Evolutionary conservation across 2,797 vertebrate genomes (phyloP).

Genomic region (Morelia viridis): DNA sequence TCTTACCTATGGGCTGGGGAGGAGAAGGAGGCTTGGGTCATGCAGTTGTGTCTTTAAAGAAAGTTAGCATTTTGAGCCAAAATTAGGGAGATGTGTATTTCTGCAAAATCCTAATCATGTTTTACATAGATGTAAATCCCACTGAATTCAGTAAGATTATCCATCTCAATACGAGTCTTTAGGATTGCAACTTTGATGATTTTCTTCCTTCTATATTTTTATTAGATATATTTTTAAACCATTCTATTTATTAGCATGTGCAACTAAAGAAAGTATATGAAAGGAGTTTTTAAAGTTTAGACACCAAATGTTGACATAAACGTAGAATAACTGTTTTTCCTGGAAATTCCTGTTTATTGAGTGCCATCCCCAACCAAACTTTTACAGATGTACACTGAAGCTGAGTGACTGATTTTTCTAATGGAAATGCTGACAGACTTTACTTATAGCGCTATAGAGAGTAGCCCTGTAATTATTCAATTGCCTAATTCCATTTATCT

Average conservation of each 20-base stretch:
- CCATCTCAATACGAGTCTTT: neutral
- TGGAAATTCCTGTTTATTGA: conserved; percentile 7
- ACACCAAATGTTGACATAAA: neutral
- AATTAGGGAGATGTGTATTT: neutral
- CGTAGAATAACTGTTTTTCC: rapidly evolving
- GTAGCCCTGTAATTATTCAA: conserved; percentile 40
- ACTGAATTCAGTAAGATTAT: neutral
- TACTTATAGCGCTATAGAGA: conserved; percentile 47
- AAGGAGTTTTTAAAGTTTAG: neutral
- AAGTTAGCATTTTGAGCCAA: neutral
- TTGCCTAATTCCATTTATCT: conserved; percentile 63
- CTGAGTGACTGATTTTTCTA: conserved; percentile 49
- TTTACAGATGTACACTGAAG: conserved; percentile 21
- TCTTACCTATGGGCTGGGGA: neutral
- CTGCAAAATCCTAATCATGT: rapidly evolving
- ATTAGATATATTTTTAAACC: neutral
- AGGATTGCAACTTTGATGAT: neutral
- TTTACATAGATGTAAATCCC: neutral
- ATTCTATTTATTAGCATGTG: neutral
- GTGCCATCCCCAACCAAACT: conserved; percentile 27
- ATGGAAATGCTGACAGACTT: conserved; percentile 53
- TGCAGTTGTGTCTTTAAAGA: neutral
- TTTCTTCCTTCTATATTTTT: neutral
- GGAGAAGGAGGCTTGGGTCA: neutral
- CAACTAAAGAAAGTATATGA: neutral